These are phyloP conservation scores for Micromussa lordhowensis DNA, from an alignment of 92 coral and sea anemone genomes.

Conservation along the genomic window DNA sequence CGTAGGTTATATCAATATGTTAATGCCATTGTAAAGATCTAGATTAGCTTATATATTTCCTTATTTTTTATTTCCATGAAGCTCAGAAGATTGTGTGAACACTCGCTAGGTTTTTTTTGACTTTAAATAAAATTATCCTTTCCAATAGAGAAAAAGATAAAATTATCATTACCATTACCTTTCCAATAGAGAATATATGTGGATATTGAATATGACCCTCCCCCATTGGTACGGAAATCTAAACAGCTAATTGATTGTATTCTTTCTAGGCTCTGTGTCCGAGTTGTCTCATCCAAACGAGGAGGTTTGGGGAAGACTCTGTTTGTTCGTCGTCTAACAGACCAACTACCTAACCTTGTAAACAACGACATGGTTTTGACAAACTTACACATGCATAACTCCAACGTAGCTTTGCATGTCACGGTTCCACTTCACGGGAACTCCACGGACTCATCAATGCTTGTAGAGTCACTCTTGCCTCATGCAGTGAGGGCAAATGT, in stretches of 20 bases:
- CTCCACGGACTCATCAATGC: constrained; percentile 63
- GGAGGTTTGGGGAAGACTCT: constrained; percentile 88
- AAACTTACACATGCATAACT: not conserved
- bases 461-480: constrained; percentile 69
- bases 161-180: too few relatives aligned
- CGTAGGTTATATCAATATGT: too few relatives aligned
- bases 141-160: not conserved
- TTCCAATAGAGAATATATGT: not conserved
- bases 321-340: constrained; percentile 67
- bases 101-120: too few relatives aligned
- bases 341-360: constrained; percentile 63
- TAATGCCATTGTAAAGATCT: too few relatives aligned
- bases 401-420: constrained; percentile 34
- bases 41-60: too few relatives aligned
- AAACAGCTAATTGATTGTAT: not conserved
- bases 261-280: constrained; percentile 67
- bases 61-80: too few relatives aligned
- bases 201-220: too few relatives aligned
- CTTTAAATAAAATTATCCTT: too few relatives aligned
- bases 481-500: constrained; percentile 68
- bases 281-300: constrained; percentile 81
- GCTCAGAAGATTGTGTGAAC: too few relatives aligned
- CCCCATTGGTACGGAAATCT: not conserved
- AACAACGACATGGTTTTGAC: constrained; percentile 52
- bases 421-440: constrained; percentile 86